phyloP scores from a whole-genome alignment of 2,888 invertebrate species.

The Chouioia cunea region DNA sequence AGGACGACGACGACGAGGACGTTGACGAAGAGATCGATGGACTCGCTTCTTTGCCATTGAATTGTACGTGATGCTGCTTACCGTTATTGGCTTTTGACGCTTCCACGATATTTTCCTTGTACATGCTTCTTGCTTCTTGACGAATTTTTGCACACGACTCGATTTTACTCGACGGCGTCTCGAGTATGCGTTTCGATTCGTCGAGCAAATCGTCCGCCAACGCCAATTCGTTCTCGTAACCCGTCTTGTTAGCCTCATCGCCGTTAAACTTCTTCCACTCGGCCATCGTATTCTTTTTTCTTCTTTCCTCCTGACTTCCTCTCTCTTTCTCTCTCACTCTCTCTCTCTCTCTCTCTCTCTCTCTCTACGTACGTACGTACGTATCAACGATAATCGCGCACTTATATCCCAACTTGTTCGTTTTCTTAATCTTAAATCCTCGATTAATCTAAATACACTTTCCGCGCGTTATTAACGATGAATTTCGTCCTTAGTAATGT shows the following conservation, averaged over 20 bases:
- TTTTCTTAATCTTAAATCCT: too few species aligned
- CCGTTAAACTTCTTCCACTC: conserved; percentile 63
- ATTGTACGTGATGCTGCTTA: conserved; percentile 62
- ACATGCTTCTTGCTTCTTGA: conserved; percentile 56
- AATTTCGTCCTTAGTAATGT: conserved; percentile 53
- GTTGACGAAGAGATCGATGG: conserved; percentile 69
- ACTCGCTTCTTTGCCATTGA: conserved; percentile 58
- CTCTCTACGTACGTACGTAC: too few species aligned
- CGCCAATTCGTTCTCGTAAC: conserved; percentile 50
- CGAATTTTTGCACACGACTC: conserved; percentile 51
- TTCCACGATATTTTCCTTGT: conserved; percentile 48
- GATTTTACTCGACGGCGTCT: conserved; percentile 4
- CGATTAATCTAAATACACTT: too few species aligned
- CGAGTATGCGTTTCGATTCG: not conserved
- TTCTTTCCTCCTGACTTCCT: too few species aligned
- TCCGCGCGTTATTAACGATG: too few species aligned
- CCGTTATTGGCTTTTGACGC: conserved; percentile 44
- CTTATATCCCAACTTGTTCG: too few species aligned
- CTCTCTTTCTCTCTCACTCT: too few species aligned
- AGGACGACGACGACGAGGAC: conserved; percentile 67
- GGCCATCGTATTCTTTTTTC: too few species aligned
- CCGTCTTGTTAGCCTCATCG: conserved; percentile 42
- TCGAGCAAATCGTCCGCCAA: conserved; percentile 2
- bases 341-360: too few species aligned
- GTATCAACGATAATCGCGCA: too few species aligned